phyloP scores from a whole-genome alignment of 2,113 vertebrate species.

The Heliornis fulica region DNA sequence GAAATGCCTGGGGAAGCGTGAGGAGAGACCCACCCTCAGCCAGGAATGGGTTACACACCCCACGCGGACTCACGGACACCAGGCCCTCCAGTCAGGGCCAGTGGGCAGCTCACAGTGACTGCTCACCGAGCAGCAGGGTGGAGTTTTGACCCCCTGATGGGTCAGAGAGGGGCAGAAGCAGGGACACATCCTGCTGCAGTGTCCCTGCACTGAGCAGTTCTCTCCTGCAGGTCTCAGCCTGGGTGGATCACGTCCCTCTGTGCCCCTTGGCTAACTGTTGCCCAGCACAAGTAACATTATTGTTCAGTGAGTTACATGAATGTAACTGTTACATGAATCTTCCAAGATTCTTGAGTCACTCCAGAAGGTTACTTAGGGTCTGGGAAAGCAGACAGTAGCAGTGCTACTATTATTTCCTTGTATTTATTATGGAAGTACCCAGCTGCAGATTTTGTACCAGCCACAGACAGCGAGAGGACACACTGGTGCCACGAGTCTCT shows the following conservation, averaged over 20 bases:
- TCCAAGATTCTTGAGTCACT: neutral
- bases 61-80: fast-evolving
- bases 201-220: fast-evolving
- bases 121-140: neutral
- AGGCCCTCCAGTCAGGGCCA: neutral
- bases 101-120: neutral
- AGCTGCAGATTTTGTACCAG: neutral
- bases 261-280: neutral
- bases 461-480: neutral
- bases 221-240: fast-evolving
- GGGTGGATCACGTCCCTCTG: fast-evolving
- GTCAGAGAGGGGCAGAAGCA: fast-evolving
- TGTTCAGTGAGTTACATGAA: neutral
- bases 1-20: neutral
- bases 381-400: neutral
- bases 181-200: neutral
- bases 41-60: neutral
- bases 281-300: neutral
- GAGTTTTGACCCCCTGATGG: fast-evolving
- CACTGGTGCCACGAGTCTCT: fast-evolving
- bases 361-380: neutral
- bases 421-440: neutral
- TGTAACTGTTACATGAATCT: neutral
- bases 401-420: neutral
- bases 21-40: neutral